Evolutionary conservation across 2,113 vertebrate genomes (phyloP), one percentile per base, ranked within the genome.

Genomic region (Xenus cinereus): DNA sequence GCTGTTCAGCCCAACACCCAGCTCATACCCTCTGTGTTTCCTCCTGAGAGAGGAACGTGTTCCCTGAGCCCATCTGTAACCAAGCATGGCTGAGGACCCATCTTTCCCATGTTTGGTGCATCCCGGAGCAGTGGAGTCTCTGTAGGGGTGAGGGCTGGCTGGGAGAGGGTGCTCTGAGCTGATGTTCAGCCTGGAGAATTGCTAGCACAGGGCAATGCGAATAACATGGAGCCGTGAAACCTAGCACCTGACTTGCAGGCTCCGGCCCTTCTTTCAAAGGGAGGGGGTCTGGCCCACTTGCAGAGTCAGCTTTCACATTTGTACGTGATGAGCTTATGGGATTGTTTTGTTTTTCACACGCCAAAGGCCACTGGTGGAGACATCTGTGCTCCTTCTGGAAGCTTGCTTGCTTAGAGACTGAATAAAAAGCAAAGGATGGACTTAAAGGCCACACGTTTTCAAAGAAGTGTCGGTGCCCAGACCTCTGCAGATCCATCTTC

Each of bases 1-100:
- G 33, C 15, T 13, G 43, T 22, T 51, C 62, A 53, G 43, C 45
- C 43, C 51, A 57, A 4, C 54, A 35, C 14, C 39, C 10, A 22
- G 21, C 53, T 73, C 21, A 4, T 45, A 6, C 21, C 21, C 27
- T 22, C 45, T 37, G 21, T 20, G 12, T 33, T 72, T 82, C 39
- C 37, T 84, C 54, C 30, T 32, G 18, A 26, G 75, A 64, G 37
- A 28, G 17, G 14, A 63, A 27, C 2, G 20, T 23, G 4, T 73
- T 45, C 35, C 75, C 46, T 35, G 67, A 57, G 35, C 28, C 20
- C 43, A 10, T 22, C 54, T 18, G 22, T 66, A 21, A 59, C 0
- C 0, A 26, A 35, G 27, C 9, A 1, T 14, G 43, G 56, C 63
- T 39, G 50, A 69, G 56, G 30, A 53, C 62, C 56, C 0, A 0